Evolutionary conservation across 2,888 invertebrate species (phyloP), one percentile per base, ranked within the genome.

Genomic region (Philhelius pedissequus): DNA sequence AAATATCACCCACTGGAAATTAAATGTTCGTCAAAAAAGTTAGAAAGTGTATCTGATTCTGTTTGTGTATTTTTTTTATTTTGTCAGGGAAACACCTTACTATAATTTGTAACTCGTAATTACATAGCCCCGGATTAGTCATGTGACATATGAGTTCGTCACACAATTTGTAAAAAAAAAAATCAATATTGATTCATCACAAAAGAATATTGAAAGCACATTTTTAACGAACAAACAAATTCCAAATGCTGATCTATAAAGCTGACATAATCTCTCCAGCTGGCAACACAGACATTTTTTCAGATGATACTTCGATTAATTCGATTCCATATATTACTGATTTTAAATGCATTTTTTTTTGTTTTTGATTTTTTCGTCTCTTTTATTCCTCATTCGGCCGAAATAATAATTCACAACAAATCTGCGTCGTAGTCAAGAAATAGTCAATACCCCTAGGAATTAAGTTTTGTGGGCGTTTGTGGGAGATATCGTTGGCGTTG

Each of bases 401-500:
- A 27, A 8, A 52, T 30, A 3, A 52, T 15, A 11, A 20, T 5
- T 13, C 30, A 32, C 7, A 52, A 15, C 15, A 52, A 27, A 50
- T 27, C 52, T 30, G 32, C 32, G 18, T 32, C 56, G 27, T n/a
- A n/a, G n/a, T 74, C 35, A 38, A 48, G 2, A 58, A 18, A 58
- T 58, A 48, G 18, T 32, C 70, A 32, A 30, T 45, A 45, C 32
- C 45, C 5, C 15, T 22, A 18, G 69, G 43, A 56, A 38, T 22
- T n/a, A 35, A 15, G 9, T 0, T 50, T 50, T 32, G 76, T 60
- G 76, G 75, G 76, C 76, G 68, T 75, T 56, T n/a, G 1, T 43
- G 22, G 32, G 25, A 32, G 38, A 25, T 74, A 74, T 43, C 73
- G 30, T 38, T 54, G 43, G 52, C 8, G 43, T 52, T 18, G 30